Base-by-base conservation (phyloP, 1,140 invertebrate species). In the Battus philenor region DNA sequence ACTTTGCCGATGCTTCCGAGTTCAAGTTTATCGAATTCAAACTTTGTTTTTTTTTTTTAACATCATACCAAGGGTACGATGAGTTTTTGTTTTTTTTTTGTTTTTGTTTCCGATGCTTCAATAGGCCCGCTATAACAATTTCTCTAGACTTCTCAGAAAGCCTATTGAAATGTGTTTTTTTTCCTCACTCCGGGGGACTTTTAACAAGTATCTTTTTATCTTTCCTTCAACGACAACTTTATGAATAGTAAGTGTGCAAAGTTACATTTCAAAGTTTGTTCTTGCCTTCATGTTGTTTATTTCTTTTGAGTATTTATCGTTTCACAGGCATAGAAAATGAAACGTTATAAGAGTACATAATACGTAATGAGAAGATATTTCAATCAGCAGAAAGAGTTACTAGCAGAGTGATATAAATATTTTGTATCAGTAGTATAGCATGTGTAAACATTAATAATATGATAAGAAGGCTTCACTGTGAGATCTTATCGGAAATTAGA, bases 1-100 rank as follows among this genome's bases (percentile, higher is more conserved):
- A 43, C 36, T 49, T 10, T 18, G 46, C 38, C 50, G 44, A 57
- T 52, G 39, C 44, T 49, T 52, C 20, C 34, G 32, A 46, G 45
- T 41, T 41, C 38, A 41, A 41, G 38, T 41, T 41, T 41, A 41
- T 41, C 38, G 24, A 41, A 41, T 41, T 41, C 12, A 7, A 41
- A 41, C 29, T 41, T 41, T 41, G 38, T 41, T 27, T 41, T 41
- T 41, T 41, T 16, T 27, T 27, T 24, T n/a, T n/a, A n/a, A n/a
- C 31, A 45, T 44, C 44, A 32, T 44, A 9, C 13, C 18, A 8
- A 15, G 18, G 18, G 6, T 8, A 26, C 11, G 17, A 41, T 27
- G 24, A 39, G 20, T n/a, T 39, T 26, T 39, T 39, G 11, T 39
- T 39, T 12, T 27, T 41, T 27, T 26, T 41, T 16, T 24, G 10